Percentiles rank a stretch among this genome's conserved stretches.
These are phyloP conservation scores for Halcyon senegalensis DNA, from an alignment of 2,113 vertebrate genomes.

Conservation along the genomic window DNA sequence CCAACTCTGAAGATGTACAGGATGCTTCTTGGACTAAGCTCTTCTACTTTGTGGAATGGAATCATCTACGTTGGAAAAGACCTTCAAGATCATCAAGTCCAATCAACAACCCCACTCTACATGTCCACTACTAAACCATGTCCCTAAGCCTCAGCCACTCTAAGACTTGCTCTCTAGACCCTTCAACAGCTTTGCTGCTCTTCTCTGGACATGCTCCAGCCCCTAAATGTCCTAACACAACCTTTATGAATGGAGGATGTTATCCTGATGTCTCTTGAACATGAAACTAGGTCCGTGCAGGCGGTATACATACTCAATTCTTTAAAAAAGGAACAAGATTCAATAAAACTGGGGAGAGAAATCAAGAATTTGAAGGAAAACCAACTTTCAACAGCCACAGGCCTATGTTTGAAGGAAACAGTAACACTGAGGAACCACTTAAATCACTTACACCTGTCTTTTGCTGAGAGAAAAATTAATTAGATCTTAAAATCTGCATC, in stretches of 20 bases:
- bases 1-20: not conserved
- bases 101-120: no score
- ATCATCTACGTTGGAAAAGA: no score
- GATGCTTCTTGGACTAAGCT: not conserved
- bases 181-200: no score
- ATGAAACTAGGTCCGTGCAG: not conserved
- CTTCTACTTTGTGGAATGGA: not conserved
- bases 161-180: no score
- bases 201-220: no score
- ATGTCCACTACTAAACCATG: no score
- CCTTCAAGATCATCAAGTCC: no score
- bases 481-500: not conserved
- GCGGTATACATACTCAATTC: not conserved
- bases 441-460: not conserved
- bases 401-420: not conserved
- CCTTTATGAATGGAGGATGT: not conserved
- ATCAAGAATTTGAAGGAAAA: not conserved
- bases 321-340: not conserved
- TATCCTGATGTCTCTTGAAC: not conserved
- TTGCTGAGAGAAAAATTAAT: not conserved
- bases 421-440: not conserved
- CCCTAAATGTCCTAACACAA: not conserved
- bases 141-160: no score
- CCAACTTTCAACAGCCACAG: not conserved
- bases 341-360: not conserved